Conservation (phyloP, 2,797 vertebrate genomes). For the Phaenicophaeus curvirostris region DNA sequence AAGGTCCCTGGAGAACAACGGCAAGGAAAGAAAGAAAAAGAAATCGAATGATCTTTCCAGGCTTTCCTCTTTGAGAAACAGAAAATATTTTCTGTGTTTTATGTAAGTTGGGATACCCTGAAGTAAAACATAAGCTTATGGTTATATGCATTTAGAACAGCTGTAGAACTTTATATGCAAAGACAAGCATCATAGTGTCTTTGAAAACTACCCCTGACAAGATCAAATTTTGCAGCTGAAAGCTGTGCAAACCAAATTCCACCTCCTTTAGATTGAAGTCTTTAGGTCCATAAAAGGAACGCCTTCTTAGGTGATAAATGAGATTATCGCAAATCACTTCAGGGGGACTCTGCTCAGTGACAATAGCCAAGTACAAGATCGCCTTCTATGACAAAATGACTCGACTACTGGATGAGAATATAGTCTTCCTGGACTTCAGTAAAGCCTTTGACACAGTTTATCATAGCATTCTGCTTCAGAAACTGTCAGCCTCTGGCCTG, state of each 20-base stretch:
- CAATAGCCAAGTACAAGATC: background rate
- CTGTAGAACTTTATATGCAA: background rate
- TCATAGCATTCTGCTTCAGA: no score
- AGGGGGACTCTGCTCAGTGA: background rate
- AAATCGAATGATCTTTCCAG: background rate
- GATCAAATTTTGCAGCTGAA: background rate
- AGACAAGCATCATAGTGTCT: background rate
- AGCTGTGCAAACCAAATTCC: background rate
- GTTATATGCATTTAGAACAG: background rate
- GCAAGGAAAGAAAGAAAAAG: background rate
- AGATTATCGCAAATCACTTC: background rate
- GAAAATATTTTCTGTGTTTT: background rate
- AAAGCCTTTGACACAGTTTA: no score
- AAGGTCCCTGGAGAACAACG: background rate
- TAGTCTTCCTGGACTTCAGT: no score
- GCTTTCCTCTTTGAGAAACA: background rate
- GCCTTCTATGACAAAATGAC: no score
- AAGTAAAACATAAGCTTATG: background rate
- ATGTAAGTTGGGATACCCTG: background rate
- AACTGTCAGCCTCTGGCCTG: no score
- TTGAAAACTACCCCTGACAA: background rate
- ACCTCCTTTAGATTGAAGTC: background rate
- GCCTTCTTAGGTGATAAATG: background rate
- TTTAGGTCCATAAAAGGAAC: background rate
- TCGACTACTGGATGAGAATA: no score